Conservation (phyloP, 2,113 vertebrate genomes). For the Himantopus leucocephalus region DNA sequence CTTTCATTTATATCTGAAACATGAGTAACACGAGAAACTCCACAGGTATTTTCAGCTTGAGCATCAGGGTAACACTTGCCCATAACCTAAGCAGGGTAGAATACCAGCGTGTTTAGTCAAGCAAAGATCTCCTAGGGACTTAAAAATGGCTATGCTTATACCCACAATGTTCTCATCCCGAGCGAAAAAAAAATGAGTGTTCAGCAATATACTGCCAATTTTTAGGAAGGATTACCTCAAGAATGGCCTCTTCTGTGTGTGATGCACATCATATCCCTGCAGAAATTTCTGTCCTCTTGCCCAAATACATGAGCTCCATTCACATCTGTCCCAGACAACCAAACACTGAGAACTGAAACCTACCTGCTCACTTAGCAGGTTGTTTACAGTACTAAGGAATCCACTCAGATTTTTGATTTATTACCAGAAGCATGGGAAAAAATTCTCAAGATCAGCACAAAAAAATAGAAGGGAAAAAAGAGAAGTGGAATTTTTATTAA, state of each 20-base stretch:
- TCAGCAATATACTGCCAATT: background rate
- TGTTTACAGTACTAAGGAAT: background rate
- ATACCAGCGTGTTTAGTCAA: background rate
- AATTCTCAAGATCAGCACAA: background rate
- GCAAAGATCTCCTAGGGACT: background rate
- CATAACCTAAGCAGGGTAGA: background rate
- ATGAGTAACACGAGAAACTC: background rate
- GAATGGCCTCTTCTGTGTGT: background rate
- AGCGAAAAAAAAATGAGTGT: background rate
- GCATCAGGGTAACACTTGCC: background rate
- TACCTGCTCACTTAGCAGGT: background rate
- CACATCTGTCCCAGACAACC: background rate
- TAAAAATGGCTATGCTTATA: background rate
- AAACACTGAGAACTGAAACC: background rate
- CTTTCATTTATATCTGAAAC: background rate
- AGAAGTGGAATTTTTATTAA: background rate
- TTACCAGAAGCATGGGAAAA: background rate
- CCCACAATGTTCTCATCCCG: background rate
- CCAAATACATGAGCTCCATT: background rate
- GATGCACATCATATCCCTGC: background rate
- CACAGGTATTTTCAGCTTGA: background rate
- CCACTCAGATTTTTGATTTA: background rate
- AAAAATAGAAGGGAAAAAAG: background rate
- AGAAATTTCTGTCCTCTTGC: background rate
- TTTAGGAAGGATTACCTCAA: background rate